Evolutionary conservation across 1,140 invertebrate genomes (phyloP).

Genomic region (Zaprionus africanus): DNA sequence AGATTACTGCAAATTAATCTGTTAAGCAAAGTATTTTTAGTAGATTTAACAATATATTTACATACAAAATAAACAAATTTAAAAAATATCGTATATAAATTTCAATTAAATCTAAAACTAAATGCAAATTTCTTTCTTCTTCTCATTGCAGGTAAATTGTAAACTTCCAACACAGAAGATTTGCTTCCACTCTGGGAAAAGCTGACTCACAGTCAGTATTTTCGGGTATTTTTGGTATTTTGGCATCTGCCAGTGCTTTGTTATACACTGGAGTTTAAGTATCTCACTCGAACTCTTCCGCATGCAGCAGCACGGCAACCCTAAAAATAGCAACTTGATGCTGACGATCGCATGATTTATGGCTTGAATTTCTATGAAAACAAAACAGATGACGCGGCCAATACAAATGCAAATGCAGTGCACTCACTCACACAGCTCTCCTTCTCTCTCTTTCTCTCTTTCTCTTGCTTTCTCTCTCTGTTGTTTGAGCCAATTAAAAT

Average conservation of each 20-base stretch:
- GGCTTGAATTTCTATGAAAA: conserved; percentile 30
- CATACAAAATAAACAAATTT: background rate
- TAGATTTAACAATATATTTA: too few species aligned
- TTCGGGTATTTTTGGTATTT: background rate
- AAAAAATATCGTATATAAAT: background rate
- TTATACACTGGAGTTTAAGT: conserved; percentile 6
- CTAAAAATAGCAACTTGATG: conserved; percentile 33
- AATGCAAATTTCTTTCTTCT: background rate
- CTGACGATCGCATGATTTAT: conserved; percentile 53
- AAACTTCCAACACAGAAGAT: background rate
- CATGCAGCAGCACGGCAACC: conserved; percentile 19
- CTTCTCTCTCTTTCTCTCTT: background rate
- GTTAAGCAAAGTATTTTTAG: too few species aligned
- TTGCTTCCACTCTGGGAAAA: background rate
- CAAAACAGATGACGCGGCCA: conserved; percentile 37
- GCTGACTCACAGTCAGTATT: background rate
- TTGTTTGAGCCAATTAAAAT: conserved; percentile 64
- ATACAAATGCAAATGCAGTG: conserved; percentile 31
- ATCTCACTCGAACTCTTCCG: conserved; percentile 42
- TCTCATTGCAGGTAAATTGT: conserved; percentile 36
- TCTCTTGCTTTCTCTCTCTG: conserved; percentile 3
- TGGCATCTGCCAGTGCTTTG: conserved; percentile 16
- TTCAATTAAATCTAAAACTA: background rate
- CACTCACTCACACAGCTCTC: background rate
- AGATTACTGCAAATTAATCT: too few species aligned